Percentiles rank a stretch among this genome's conserved stretches.
Evolutionary conservation across 2,888 invertebrate genomes (phyloP).

Genomic region (Stenotaenia linearis): DNA sequence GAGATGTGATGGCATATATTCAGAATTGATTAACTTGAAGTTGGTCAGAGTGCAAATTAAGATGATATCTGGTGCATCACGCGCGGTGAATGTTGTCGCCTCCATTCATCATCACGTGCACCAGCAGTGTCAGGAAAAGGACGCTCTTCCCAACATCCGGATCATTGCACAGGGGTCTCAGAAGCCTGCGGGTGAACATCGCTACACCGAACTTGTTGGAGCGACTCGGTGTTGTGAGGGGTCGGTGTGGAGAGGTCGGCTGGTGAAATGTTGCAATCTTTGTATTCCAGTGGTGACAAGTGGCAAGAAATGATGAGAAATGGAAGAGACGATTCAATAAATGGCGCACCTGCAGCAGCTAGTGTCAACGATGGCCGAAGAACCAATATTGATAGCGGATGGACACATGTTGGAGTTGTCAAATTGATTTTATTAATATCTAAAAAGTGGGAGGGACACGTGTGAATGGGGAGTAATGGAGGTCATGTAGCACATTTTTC

Average conservation of each 20-base stretch:
- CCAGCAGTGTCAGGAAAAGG: conserved; percentile 21
- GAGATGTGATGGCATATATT: background rate
- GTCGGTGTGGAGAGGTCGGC: background rate
- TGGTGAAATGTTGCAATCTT: conserved; percentile 7
- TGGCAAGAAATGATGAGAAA: conserved; percentile 12
- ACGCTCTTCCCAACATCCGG: conserved; percentile 6
- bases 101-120: conserved; percentile 14
- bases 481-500: background rate
- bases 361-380: background rate
- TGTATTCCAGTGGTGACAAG: conserved; percentile 19
- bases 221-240: background rate
- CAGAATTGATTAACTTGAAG: conserved; percentile 5
- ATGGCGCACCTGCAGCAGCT: background rate
- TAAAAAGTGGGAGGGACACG: background rate
- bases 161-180: background rate
- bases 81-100: conserved; percentile 22
- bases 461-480: background rate
- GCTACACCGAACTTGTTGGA: background rate
- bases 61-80: background rate
- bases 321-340: background rate
- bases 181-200: background rate
- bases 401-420: background rate
- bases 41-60: conserved; percentile 7
- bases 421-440: conserved; percentile 16
- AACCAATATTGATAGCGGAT: background rate